phyloP scores from a whole-genome alignment of 1,140 invertebrate species.

The Philotrypesis tridentata region DNA sequence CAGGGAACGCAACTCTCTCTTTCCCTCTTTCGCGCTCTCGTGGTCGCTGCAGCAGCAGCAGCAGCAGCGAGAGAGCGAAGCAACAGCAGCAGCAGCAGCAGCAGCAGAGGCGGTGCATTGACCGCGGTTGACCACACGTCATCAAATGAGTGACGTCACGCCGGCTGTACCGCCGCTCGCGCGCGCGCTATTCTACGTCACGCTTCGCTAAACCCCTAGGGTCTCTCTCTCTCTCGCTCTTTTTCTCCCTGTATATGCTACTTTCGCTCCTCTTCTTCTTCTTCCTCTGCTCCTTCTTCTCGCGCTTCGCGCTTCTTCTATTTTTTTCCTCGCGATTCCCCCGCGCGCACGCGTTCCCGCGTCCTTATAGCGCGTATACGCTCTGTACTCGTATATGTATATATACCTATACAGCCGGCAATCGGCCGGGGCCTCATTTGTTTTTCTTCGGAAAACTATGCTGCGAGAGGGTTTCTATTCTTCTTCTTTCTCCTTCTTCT shows the following conservation, averaged over 20 bases:
- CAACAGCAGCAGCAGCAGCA: slow-evolving; percentile 19
- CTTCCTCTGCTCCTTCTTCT: background rate
- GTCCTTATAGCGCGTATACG: background rate
- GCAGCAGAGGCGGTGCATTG: slow-evolving; percentile 67
- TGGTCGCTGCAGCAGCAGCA: background rate
- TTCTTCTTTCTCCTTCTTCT: background rate
- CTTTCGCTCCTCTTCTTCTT: slow-evolving; percentile 29
- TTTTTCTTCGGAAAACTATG: background rate
- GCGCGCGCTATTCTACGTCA: slow-evolving; percentile 66
- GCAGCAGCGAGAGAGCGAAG: background rate
- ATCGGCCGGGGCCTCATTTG: background rate
- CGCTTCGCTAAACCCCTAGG: slow-evolving; percentile 64
- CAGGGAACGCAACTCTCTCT: slow-evolving; percentile 52
- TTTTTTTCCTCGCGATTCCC: background rate
- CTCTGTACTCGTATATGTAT: background rate
- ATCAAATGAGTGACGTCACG: slow-evolving; percentile 74
- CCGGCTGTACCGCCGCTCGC: slow-evolving; percentile 42
- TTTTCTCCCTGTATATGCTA: slow-evolving; percentile 7
- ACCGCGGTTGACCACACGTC: slow-evolving; percentile 75
- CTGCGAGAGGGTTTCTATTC: background rate
- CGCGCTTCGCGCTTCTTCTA: background rate
- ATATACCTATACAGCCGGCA: too few species aligned
- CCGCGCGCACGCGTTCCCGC: too few species aligned
- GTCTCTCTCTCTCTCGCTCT: slow-evolving; percentile 43
- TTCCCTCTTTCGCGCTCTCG: slow-evolving; percentile 43